phyloP scores from a whole-genome alignment of 1,140 invertebrate species.

The Sipha flava region DNA sequence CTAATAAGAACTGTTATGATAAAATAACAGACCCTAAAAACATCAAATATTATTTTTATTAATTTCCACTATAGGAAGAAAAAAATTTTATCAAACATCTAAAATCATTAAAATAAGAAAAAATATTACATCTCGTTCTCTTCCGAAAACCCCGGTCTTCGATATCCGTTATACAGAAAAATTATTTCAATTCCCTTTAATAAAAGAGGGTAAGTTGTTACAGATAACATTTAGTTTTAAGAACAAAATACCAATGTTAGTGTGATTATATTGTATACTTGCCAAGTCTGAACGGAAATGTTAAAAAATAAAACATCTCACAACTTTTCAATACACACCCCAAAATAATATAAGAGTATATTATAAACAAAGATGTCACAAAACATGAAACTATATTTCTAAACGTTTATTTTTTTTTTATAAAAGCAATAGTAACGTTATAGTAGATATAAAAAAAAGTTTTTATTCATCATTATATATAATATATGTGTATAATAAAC shows the following conservation, averaged over 20 bases:
- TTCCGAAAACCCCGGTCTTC: neutral
- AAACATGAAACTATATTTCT: neutral
- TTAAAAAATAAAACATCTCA: neutral
- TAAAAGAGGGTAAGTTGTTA: neutral
- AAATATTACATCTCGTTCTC: neutral
- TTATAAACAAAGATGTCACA: neutral
- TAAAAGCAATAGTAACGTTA: neutral
- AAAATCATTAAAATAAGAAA: neutral
- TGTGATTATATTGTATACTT: neutral
- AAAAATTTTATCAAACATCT: neutral
- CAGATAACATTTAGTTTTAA: neutral
- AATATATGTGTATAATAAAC: no score
- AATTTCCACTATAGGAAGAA: neutral
- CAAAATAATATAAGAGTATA: neutral
- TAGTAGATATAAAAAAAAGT: neutral
- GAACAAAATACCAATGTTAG: neutral
- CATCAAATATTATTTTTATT: neutral
- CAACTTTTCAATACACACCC: neutral
- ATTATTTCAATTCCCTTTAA: neutral
- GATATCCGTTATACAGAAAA: neutral
- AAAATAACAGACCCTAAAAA: neutral
- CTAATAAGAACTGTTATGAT: no score
- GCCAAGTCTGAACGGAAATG: neutral
- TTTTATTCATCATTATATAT: neutral
- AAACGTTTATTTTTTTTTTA: neutral